Percentiles rank a stretch among this genome's conserved stretches.
phyloP scores from a whole-genome alignment of 2,888 invertebrate species.

The Sepiola atlantica region DNA sequence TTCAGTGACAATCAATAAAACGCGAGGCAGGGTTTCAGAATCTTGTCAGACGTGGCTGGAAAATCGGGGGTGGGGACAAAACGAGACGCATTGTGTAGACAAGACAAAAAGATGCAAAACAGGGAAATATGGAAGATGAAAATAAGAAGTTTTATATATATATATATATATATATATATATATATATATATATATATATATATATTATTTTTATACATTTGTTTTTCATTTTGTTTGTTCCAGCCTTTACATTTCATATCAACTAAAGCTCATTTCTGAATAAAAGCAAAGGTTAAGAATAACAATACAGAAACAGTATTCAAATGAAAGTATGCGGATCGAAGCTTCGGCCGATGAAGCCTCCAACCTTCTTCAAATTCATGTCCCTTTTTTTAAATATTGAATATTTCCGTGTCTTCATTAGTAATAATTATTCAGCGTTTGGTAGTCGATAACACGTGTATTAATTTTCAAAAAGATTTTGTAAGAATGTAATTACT shows the following conservation, averaged over 20 bases:
- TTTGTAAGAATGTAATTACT: too few relatives aligned
- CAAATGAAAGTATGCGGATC: neutral
- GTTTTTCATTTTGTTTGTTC: neutral
- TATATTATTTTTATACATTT: neutral
- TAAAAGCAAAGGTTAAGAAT: neutral
- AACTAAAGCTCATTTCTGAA: neutral
- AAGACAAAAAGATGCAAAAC: neutral
- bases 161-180: too few relatives aligned
- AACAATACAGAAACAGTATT: neutral
- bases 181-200: too few relatives aligned
- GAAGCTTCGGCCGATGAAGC: neutral
- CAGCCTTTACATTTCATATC: neutral
- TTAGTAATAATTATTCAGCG: too few relatives aligned
- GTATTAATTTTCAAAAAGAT: too few relatives aligned
- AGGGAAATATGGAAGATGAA: neutral
- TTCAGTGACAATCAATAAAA: conserved; percentile 21
- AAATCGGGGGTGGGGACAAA: neutral
- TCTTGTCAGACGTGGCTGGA: neutral
- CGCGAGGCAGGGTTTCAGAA: neutral
- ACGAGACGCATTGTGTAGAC: neutral
- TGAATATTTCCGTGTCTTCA: too few relatives aligned
- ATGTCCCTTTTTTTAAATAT: too few relatives aligned
- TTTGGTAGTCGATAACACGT: too few relatives aligned
- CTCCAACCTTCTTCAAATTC: too few relatives aligned
- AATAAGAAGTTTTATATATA: neutral